Evolutionary conservation across 2,888 invertebrate genomes (phyloP).

Genomic region (Abscondita cerata): DNA sequence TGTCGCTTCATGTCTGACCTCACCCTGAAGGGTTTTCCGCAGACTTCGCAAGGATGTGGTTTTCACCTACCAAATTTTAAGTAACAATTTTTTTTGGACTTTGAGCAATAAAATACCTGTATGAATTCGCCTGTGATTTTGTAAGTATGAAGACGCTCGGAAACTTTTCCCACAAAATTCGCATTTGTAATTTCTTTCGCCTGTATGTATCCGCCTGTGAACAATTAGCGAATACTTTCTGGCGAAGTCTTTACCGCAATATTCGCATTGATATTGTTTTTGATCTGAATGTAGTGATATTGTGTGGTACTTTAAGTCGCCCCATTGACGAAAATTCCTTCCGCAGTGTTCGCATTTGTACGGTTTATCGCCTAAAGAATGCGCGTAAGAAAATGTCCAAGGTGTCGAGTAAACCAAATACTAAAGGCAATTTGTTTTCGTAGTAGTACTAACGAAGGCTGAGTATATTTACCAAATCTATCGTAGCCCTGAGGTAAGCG

Average conservation of each 20-base stretch:
- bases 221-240: conserved; percentile 86
- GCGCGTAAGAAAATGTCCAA: background rate
- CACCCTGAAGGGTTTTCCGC: conserved; percentile 83
- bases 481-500: too few relatives aligned
- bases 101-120: conserved; percentile 65
- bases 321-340: conserved; percentile 84
- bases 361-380: conserved; percentile 72
- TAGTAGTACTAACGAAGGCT: too few relatives aligned
- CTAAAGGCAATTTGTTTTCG: too few relatives aligned
- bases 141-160: conserved; percentile 84
- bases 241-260: conserved; percentile 87
- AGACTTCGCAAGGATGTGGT: conserved; percentile 76
- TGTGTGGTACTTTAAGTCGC: conserved; percentile 86
- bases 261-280: conserved; percentile 87
- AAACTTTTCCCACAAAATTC: conserved; percentile 85
- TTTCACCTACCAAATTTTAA: conserved; percentile 69
- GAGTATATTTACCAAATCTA: too few relatives aligned
- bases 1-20: conserved; percentile 85
- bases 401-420: too few relatives aligned
- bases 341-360: conserved; percentile 83
- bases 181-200: conserved; percentile 86
- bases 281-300: conserved; percentile 82
- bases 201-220: conserved; percentile 85
- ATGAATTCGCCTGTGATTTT: conserved; percentile 84
- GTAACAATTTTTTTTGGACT: background rate